A percentile compares a stretch with the other conserved stretches of the same genome.
Evolutionary conservation across 1,140 invertebrate species (phyloP).

Genomic region (Varroa destructor): DNA sequence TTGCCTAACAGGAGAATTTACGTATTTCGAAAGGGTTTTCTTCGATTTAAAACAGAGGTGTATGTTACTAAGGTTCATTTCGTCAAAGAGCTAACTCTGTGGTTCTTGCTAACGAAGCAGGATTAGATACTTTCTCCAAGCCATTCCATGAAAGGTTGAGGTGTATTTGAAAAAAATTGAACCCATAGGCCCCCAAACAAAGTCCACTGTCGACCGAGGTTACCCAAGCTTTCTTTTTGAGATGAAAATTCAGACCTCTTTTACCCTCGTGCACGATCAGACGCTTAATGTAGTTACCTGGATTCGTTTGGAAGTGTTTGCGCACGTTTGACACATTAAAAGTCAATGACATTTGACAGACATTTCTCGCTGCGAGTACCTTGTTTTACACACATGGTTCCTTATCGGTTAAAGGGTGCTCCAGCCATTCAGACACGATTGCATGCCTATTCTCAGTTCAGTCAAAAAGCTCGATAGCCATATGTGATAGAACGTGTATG

Average conservation of each 20-base stretch:
- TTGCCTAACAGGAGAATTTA: conserved; percentile 47
- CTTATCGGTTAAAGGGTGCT: conserved; percentile 62
- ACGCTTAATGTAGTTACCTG: conserved; percentile 45
- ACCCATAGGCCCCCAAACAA: conserved; percentile 60
- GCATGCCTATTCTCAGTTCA: conserved; percentile 64
- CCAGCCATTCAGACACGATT: conserved; percentile 55
- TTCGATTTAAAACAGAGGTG: conserved; percentile 82
- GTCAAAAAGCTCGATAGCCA: conserved; percentile 62
- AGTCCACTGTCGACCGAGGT: conserved; percentile 67
- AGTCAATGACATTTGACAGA: conserved; percentile 65
- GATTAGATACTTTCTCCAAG: conserved; percentile 70
- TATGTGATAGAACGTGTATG: conserved; percentile 67
- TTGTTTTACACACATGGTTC: conserved; percentile 44
- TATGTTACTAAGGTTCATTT: conserved; percentile 65
- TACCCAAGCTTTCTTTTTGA: conserved; percentile 72
- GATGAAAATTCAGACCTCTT: conserved; percentile 73
- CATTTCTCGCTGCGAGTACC: conserved; percentile 79
- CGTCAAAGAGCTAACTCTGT: conserved; percentile 76
- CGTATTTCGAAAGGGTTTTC: conserved; percentile 58
- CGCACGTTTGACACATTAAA: conserved; percentile 78
- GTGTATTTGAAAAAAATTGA: conserved; percentile 71
- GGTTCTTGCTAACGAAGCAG: conserved; percentile 61
- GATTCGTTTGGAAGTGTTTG: conserved; percentile 59
- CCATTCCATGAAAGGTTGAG: conserved; percentile 86
- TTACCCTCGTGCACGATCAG: conserved; percentile 88